Base-by-base conservation (phyloP, 2,113 vertebrate genomes). In the Corvus moneduloides region DNA sequence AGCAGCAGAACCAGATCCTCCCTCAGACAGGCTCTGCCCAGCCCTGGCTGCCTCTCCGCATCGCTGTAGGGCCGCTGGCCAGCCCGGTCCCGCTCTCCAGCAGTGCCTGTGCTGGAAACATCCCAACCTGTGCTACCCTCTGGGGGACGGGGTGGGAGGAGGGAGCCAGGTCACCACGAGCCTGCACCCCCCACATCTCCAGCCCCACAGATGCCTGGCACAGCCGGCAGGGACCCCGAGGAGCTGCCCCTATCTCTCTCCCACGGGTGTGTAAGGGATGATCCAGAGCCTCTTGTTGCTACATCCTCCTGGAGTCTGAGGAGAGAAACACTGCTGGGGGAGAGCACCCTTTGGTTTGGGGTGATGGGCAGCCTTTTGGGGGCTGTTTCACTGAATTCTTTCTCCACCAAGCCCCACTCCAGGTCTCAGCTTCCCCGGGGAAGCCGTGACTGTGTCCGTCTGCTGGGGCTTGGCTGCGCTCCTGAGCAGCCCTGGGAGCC, bases 161-260 rank as follows among this genome's bases (percentile, higher is more conserved):
- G 9, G 13, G 4, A 56, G 2, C 11, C 61, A 21, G 33, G 35
- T 61, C 59, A 23, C n/a, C 10, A 3, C 15, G 33, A 73, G 17
- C 24, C 73, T 74, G 63, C 43, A 84, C 51, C 18, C 46, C 24
- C 14, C 32, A 26, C 5, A 4, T 16, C 67, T 79, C 62, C 4
- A 4, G 52, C 3, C 35, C n/a, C 37, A 9, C 3, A 0, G 1
- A 23, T 1, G 11, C 33, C 67, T 19, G 59, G 44, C 54, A 87
- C 16, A 75, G 51, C 6, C 1, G 0, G 43, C 30, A 75, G 35
- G 35, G 58, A 35, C 35, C 56, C 26, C 13, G 16, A 39, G 61
- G 54, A 79, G 6, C 44, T 79, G 33, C 8, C 10, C 10, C 15
- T 30, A 2, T 9, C 16, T 21, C 22, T 44, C 37, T 51, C 24